These are phyloP conservation scores for Cephalopachus bancanus DNA, from an alignment of 2,797 vertebrate species.

Conservation along the genomic window DNA sequence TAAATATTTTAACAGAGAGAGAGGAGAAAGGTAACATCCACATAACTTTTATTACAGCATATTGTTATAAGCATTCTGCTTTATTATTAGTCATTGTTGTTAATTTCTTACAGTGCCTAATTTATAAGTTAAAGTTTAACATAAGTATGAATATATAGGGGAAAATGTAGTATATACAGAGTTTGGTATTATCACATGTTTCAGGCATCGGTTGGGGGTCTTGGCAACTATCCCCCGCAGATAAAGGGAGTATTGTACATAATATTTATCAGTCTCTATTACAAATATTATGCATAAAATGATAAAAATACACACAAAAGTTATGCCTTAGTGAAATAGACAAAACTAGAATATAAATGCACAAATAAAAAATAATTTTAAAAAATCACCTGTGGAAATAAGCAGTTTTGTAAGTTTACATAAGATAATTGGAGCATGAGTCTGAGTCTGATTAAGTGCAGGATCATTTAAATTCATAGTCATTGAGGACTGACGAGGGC, in stretches of 20 bases:
- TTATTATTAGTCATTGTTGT: not conserved
- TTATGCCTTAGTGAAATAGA: not conserved
- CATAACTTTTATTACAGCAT: not conserved
- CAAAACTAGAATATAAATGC: not conserved
- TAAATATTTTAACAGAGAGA: not conserved
- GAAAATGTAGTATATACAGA: not conserved
- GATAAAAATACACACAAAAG: not conserved
- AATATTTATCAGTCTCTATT: slow-evolving; percentile 49
- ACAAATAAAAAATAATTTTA: not conserved
- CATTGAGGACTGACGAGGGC: too few relatives aligned
- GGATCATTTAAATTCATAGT: too few relatives aligned
- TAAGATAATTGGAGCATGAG: not conserved
- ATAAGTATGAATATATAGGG: not conserved
- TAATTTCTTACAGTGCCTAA: not conserved
- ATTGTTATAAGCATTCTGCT: not conserved
- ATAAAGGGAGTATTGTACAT: not conserved
- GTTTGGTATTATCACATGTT: not conserved
- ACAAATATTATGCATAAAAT: not conserved
- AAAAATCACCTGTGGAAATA: not conserved
- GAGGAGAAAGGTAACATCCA: not conserved
- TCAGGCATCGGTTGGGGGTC: not conserved
- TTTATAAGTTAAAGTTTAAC: not conserved
- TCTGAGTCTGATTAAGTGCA: too few relatives aligned
- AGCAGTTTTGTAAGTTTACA: slow-evolving; percentile 31
- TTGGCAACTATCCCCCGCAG: not conserved